Evolutionary conservation across 2,113 vertebrate genomes (phyloP).

Genomic region (Isichthys henryi): DNA sequence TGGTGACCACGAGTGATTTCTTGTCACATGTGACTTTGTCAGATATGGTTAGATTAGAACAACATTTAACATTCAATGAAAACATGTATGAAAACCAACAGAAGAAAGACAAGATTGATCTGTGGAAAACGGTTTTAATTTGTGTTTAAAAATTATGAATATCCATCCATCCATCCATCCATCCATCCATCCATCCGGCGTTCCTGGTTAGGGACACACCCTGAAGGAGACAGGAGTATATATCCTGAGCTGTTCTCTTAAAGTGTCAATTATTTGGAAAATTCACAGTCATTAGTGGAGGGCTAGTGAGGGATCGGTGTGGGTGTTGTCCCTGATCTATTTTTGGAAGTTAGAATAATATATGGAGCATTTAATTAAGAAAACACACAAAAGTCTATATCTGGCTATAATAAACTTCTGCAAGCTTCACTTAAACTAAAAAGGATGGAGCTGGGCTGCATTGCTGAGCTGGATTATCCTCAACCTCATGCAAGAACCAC

Average conservation of each 20-base stretch:
- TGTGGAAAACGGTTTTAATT: background rate
- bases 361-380: background rate
- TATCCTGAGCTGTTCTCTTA: background rate
- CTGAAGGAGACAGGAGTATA: background rate
- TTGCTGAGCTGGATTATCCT: background rate
- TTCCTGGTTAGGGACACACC: background rate
- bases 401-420: background rate
- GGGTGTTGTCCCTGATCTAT: background rate
- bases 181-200: background rate
- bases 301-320: background rate
- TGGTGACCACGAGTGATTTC: slow-evolving; percentile 48
- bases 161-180: background rate
- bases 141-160: background rate
- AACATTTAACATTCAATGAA: slow-evolving; percentile 43
- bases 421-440: background rate
- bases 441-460: background rate
- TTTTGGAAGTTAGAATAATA: background rate
- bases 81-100: background rate
- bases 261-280: background rate
- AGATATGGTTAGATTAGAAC: slow-evolving; percentile 44
- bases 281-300: background rate
- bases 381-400: background rate
- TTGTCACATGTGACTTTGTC: slow-evolving; percentile 50
- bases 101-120: background rate
- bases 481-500: background rate